Evolutionary conservation across 1,140 invertebrate genomes (phyloP).

Genomic region (Rhagoletis zephyria): DNA sequence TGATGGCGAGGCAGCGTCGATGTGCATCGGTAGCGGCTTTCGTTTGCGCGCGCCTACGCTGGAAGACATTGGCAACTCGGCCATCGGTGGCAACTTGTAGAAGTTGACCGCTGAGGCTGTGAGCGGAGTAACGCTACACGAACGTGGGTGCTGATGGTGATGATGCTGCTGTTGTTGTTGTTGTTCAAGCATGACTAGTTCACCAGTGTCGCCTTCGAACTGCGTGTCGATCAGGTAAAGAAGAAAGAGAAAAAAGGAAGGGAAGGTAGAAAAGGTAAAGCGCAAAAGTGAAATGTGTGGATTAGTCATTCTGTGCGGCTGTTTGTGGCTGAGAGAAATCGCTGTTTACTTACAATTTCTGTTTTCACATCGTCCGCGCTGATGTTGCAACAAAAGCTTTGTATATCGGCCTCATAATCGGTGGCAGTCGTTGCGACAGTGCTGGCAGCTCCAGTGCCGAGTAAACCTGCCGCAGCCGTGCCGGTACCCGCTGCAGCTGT

Average conservation of each 20-base stretch:
- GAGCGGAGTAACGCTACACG: slow-evolving; percentile 24
- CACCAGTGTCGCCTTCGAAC: slow-evolving; percentile 67
- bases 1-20: neutral
- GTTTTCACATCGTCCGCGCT: slow-evolving; percentile 72
- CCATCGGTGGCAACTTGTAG: slow-evolving; percentile 30
- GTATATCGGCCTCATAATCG: slow-evolving; percentile 69
- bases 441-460: slow-evolving; percentile 1
- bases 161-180: slow-evolving; percentile 63
- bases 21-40: slow-evolving; percentile 30
- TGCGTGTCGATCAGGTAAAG: slow-evolving; percentile 51
- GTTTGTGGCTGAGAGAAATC: neutral
- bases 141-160: slow-evolving; percentile 39
- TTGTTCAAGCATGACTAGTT: slow-evolving; percentile 65
- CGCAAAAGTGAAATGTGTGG: neutral
- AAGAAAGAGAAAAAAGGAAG: slow-evolving; percentile 19
- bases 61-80: slow-evolving; percentile 41
- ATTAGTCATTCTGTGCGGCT: slow-evolving; percentile 12
- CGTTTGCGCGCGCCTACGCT: slow-evolving; percentile 53
- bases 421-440: neutral
- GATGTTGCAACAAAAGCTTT: slow-evolving; percentile 71
- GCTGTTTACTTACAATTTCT: slow-evolving; percentile 69
- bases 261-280: neutral
- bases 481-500: neutral
- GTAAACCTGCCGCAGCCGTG: slow-evolving; percentile 60
- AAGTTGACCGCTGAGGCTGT: neutral